Evolutionary conservation across 2,888 invertebrate species (phyloP), one percentile per base, ranked within the genome.

Genomic region (Frankliniella fusca): DNA sequence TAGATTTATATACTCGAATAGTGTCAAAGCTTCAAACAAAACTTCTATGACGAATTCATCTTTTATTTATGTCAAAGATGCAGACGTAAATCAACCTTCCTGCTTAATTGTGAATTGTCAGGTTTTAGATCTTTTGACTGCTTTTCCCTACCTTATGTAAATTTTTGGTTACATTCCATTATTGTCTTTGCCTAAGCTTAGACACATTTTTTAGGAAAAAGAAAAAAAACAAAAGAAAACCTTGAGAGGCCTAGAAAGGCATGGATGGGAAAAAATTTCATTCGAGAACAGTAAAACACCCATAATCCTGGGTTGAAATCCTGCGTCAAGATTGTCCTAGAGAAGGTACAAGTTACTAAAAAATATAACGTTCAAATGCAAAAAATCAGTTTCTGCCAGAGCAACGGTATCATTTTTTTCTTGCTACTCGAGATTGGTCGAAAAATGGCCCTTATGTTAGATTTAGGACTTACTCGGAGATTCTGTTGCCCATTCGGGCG

Each of bases 1-100:
- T 76, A 76, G 70, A 27, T 76, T 76, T 76, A 76, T 76, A 23
- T 76, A 76, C 70, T 76, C 70, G 70, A 76, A 76, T 76, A 76
- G 70, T 76, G 70, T 76, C 70, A 76, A 76, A 76, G 27, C 70
- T 76, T 27, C 70, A 76, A 23, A 23, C 27, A 76, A 76, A 76
- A 23, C 70, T 27, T 76, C 23, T 27, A 76, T 23, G n/a, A 27
- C 27, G 27, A 76, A 27, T 76, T 76, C 27, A 27, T 61, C 7
- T 5, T 76, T 76, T 76, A 76, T 76, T n/a, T 76, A 61, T 61
- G 23, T 76, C 23, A 76, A 23, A 27, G 27, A 76, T 27, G 70
- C 70, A 27, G 27, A 76, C 70, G 70, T 54, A 5, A 54, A 27
- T 76, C 23, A 27, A 70, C 23, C 23, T 27, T 27, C 70, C 12